Conservation (phyloP, 2,888 invertebrate genomes). For the Coenonympha glycerion region DNA sequence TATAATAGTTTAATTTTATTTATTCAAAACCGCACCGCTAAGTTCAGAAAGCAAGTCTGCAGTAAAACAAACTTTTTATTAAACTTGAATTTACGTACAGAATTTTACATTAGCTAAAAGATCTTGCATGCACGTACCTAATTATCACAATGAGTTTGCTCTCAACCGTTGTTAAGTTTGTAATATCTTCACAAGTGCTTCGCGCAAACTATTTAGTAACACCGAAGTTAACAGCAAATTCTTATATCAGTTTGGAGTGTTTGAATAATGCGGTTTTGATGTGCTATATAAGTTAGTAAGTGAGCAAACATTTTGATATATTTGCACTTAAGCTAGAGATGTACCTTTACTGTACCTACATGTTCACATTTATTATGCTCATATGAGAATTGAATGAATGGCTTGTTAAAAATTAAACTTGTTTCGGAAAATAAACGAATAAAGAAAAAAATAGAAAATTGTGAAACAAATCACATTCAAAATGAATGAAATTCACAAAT, state of each 20-base stretch:
- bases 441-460: too few species aligned
- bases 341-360: not conserved
- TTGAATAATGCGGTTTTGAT: constrained; percentile 14
- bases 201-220: constrained; percentile 22
- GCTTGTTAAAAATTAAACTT: too few species aligned
- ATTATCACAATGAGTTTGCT: constrained; percentile 14
- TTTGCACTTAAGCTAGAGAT: not conserved
- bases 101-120: not conserved
- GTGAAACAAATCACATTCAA: too few species aligned
- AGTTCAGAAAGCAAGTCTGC: too few species aligned
- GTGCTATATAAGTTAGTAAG: not conserved
- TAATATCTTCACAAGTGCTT: constrained; percentile 18
- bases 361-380: not conserved
- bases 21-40: too few species aligned
- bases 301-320: not conserved
- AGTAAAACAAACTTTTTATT: not conserved
- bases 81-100: not conserved
- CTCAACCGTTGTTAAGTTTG: constrained; percentile 16
- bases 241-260: constrained; percentile 22
- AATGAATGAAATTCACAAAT: too few species aligned
- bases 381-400: too few species aligned
- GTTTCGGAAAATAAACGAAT: too few species aligned
- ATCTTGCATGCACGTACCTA: constrained; percentile 1
- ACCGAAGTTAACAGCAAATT: constrained; percentile 21
- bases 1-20: too few species aligned